These are phyloP conservation scores for Heliocidaris erythrogramma DNA, from an alignment of 35 echinoderm and acorn worm species.

Conservation along the genomic window DNA sequence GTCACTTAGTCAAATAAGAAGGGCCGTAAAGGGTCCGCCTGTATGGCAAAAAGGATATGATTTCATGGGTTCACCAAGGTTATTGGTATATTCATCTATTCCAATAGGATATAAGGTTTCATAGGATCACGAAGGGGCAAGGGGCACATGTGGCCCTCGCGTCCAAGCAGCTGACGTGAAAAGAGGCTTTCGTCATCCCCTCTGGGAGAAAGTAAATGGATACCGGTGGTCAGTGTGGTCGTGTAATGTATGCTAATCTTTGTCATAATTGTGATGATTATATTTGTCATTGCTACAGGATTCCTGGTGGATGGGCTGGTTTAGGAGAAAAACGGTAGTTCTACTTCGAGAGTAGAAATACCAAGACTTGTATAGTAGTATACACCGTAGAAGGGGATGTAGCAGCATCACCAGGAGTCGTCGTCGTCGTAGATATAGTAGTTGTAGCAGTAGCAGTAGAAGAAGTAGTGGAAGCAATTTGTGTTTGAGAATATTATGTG, in stretches of 20 bases:
- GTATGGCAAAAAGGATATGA: neutral
- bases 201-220: neutral
- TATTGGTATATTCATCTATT: constrained; percentile 19
- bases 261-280: neutral
- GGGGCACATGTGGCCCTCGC: neutral
- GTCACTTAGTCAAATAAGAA: neutral
- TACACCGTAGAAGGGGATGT: neutral
- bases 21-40: neutral
- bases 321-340: neutral
- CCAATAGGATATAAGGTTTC: neutral
- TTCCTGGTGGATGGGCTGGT: neutral
- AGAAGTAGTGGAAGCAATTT: neutral
- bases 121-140: neutral
- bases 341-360: neutral
- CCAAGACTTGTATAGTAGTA: neutral
- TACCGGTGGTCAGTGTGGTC: neutral
- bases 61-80: neutral
- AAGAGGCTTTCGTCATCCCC: constrained; percentile 14
- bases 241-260: constrained; percentile 3
- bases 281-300: neutral
- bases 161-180: neutral
- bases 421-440: neutral
- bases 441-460: neutral
- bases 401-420: neutral
- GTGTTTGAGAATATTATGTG: too few species aligned